Base-by-base conservation (phyloP, 2,113 vertebrate genomes). In the Apteryx mantelli region DNA sequence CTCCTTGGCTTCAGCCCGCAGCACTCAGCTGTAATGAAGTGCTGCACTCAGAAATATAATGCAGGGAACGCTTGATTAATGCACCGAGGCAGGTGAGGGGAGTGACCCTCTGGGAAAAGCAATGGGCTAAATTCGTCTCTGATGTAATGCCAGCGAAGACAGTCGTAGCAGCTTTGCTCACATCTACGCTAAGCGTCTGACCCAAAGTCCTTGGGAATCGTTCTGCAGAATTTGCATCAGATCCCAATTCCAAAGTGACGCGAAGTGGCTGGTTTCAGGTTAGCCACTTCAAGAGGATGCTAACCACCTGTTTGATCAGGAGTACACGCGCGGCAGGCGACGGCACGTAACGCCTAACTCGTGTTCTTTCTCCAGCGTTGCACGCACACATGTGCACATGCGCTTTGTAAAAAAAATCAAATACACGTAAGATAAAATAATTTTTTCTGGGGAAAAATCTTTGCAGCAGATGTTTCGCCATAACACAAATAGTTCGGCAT, bases 1-100 rank as follows among this genome's bases (percentile, higher is more conserved):
- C 96, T 95, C 88, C 89, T 94, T 91, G 88, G 91, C 95, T 93
- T 95, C 91, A 90, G 76, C 91, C 88, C 1, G 24, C 64, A 91
- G 91, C 94, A 96, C 94, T 97, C 28, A 78, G 78, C 94, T 75
- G 13, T 96, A 94, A 97, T 97, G 96, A 97, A 93, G 95, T 96
- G 95, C 92, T 86, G 83, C 65, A 44, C 92, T 97, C 90, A 82
- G 80, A 91, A 95, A 97, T 92, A 52, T 84, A 84, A 90, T 12
- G 73, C 28, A 58, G 61, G 82, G 82, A 94, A 3, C 70, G 15
- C 82, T 94, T 95, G 94, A 95, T 97, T 95, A 96, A 95, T 96
- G 87, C 89, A 21, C n/a, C 42, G 79, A 89, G 69, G 58, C 88
- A 95, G 93, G 94, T 95, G 87, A 93, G 79, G 65, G 73, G 75